These are phyloP conservation scores for Agriopis leucophaearia DNA, from an alignment of 2,888 invertebrate genomes.

Conservation along the genomic window DNA sequence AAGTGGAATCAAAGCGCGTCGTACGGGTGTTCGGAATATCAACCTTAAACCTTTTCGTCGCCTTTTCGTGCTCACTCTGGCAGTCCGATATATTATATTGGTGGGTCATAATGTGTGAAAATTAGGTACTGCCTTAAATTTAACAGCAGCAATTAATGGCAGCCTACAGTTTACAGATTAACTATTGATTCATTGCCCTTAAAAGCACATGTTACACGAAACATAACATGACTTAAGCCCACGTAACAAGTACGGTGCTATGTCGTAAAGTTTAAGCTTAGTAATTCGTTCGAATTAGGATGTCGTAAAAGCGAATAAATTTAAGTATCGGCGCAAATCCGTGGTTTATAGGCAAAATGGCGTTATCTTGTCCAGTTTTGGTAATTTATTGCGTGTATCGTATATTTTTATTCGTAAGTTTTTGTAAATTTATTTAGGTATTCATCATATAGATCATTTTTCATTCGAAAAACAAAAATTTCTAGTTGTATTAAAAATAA, in stretches of 20 bases:
- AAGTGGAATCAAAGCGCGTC: too few species aligned
- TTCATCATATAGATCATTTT: background rate
- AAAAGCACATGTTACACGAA: constrained; percentile 11
- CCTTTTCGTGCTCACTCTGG: too few species aligned
- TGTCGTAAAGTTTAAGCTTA: constrained; percentile 30
- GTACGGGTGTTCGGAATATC: too few species aligned
- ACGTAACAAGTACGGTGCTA: constrained; percentile 11
- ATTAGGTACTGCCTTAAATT: background rate
- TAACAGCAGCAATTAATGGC: background rate
- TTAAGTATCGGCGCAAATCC: constrained; percentile 21
- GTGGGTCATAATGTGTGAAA: too few species aligned
- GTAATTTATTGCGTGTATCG: constrained; percentile 6
- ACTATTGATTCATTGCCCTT: constrained; percentile 13
- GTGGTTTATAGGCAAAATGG: constrained; percentile 16
- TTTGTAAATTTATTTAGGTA: background rate
- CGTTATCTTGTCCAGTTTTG: background rate
- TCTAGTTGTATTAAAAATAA: too few species aligned
- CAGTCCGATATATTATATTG: too few species aligned
- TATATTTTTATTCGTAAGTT: background rate
- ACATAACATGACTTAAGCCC: constrained; percentile 6
- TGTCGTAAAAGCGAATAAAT: constrained; percentile 30
- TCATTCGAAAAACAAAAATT: background rate
- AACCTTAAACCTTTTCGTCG: too few species aligned
- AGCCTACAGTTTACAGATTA: constrained; percentile 15
- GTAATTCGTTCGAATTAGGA: constrained; percentile 23